Conservation (phyloP, 2,797 vertebrate species). For the Chiloscyllium punctatum region DNA sequence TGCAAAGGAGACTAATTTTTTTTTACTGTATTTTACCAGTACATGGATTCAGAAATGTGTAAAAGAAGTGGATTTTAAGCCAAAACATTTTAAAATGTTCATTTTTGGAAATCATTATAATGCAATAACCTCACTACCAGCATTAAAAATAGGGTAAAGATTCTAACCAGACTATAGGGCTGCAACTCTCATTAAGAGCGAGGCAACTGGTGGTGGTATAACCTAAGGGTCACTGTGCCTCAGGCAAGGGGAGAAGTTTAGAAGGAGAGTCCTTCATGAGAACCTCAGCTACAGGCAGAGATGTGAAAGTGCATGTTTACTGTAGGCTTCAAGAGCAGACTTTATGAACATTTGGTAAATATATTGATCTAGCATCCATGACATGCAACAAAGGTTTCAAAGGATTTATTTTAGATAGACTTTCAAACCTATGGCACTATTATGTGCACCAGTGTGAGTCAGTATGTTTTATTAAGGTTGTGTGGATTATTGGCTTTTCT, state of each 20-base stretch:
- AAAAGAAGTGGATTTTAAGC: not conserved
- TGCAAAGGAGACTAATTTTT: not conserved
- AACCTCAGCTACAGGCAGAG: not conserved
- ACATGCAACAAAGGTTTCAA: not conserved
- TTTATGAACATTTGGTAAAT: not conserved
- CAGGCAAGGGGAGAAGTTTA: too few relatives aligned
- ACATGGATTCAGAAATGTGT: not conserved
- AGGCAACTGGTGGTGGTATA: too few relatives aligned
- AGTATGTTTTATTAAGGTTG: not conserved
- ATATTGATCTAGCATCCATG: not conserved
- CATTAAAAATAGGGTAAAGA: too few relatives aligned
- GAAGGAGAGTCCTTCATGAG: too few relatives aligned
- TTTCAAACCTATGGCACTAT: not conserved
- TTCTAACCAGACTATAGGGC: too few relatives aligned
- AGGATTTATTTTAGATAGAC: not conserved
- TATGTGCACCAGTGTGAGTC: not conserved
- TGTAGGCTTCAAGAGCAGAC: not conserved
- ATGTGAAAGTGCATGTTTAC: not conserved
- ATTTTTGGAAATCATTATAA: not conserved
- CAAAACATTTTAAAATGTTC: not conserved
- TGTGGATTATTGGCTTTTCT: not conserved
- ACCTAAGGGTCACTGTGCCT: too few relatives aligned
- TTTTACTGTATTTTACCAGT: conserved; percentile 1
- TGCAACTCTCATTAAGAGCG: too few relatives aligned
- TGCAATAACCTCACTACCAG: not conserved